Conservation (phyloP, 2,113 vertebrate species). For the Athene noctua region DNA sequence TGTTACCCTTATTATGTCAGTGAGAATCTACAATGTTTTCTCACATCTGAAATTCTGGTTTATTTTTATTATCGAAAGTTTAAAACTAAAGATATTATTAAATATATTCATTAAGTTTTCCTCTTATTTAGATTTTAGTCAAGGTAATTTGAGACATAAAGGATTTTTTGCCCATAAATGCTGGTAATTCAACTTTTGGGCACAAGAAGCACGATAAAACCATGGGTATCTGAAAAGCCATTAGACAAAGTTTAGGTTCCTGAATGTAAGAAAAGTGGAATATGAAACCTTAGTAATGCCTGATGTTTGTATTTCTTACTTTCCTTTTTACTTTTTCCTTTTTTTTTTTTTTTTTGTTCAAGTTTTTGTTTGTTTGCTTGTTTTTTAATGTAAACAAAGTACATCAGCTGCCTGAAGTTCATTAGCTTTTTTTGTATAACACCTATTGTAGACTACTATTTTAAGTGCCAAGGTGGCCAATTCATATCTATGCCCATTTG, state of each 20-base stretch:
- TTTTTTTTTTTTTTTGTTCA: not conserved
- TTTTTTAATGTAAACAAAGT: not conserved
- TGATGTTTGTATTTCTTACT: not conserved
- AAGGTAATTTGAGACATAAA: not conserved
- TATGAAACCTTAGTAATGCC: not conserved
- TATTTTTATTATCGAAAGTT: not conserved
- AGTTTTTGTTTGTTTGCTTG: not conserved
- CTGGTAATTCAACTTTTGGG: not conserved
- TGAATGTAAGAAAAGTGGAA: not conserved
- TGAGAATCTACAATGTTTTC: not conserved
- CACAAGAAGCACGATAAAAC: not conserved
- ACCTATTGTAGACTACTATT: not conserved
- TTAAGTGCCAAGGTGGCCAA: not conserved
- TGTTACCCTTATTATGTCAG: slow-evolving; percentile 72
- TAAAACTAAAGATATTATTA: not conserved
- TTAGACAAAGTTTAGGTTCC: not conserved
- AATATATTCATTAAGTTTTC: not conserved
- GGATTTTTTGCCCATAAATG: not conserved
- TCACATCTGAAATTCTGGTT: not conserved
- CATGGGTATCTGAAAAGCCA: not conserved
- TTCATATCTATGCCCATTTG: not conserved
- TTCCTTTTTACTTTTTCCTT: not conserved
- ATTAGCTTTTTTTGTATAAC: not conserved
- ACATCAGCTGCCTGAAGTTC: not conserved
- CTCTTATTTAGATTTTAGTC: not conserved